Evolutionary conservation across 2,888 invertebrate species (phyloP), one percentile per base, ranked within the genome.

Genomic region (Nemurella pictetii): DNA sequence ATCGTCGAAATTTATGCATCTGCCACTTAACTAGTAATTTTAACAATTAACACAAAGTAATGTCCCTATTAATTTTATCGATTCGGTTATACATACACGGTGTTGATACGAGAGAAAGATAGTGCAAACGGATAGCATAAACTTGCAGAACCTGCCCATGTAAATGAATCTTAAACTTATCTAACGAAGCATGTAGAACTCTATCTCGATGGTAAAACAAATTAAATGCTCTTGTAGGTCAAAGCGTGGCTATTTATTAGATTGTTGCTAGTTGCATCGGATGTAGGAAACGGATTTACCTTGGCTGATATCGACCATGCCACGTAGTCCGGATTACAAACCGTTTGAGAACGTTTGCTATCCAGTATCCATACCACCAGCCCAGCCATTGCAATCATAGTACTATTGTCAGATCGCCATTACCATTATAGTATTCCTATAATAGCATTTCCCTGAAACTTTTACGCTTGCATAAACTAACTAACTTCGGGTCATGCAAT

Each of bases 181-280:
- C 78, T 78, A 20, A 20, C 55, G 9, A 55, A 55, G 55, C 55
- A 55, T 55, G 55, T 20, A 55, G 15, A 55, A 55, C 15, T 55
- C 20, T 55, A 55, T 55, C 55, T 55, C 1, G 55, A 78, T n/a
- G 28, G 72, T 72, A 72, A 82, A 82, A 55, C 82, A 55, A 82
- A 55, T 82, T 82, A 82, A 82, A 82, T 28, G 29, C 28, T 9
- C 28, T 82, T 55, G n/a, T n/a, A 28, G 84, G 78, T 55, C 73
- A 80, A 27, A 25, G 55, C 36, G 36, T 30, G 84, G 36, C 78
- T 26, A 77, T 75, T 35, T 30, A 30, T 80, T 78, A 77, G 30
- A 75, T 78, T 55, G 55, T 55, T 55, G 55, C 55, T 55, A 7
- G 73, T 30, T 27, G 20, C 26, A 72, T 27, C 74, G 75, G 75